Evolutionary conservation across 2,888 invertebrate species (phyloP).

Genomic region (Polydrusus tereticollis): DNA sequence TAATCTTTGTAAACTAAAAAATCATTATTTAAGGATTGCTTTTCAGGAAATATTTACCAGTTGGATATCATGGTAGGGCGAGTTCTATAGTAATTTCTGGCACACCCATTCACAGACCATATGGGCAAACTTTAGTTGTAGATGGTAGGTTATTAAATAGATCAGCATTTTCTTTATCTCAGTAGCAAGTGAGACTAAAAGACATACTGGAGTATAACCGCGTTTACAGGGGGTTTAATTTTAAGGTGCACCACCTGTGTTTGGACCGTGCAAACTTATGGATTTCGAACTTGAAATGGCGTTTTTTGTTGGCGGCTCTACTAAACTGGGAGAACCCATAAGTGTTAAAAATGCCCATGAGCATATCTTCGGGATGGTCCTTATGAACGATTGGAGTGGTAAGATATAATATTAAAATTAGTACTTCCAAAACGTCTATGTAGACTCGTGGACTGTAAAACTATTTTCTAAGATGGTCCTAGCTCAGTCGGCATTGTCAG

Average conservation of each 20-base stretch:
- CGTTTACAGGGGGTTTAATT: too few relatives aligned
- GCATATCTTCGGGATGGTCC: slow-evolving; percentile 95
- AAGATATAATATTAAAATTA: too few relatives aligned
- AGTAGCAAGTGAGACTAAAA: too few relatives aligned
- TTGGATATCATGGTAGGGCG: slow-evolving; percentile 97
- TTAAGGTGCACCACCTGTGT: slow-evolving; percentile 80
- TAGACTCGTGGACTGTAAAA: too few relatives aligned
- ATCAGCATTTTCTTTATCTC: too few relatives aligned
- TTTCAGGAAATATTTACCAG: slow-evolving; percentile 91
- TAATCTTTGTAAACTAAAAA: too few relatives aligned
- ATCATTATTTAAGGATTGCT: too few relatives aligned
- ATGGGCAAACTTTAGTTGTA: slow-evolving; percentile 90
- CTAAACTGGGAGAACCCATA: slow-evolving; percentile 85
- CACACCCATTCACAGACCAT: slow-evolving; percentile 89
- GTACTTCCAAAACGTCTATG: too few relatives aligned
- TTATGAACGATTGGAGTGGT: slow-evolving; percentile 99
- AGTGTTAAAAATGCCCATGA: slow-evolving; percentile 86
- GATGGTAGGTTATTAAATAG: slow-evolving; percentile 76
- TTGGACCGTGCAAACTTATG: slow-evolving; percentile 88
- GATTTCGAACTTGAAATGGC: slow-evolving; percentile 99
- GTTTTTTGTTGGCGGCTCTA: slow-evolving; percentile 93
- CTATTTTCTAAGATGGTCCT: too few relatives aligned
- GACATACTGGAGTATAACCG: too few relatives aligned
- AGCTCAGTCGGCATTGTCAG: too few relatives aligned
- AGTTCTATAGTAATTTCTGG: slow-evolving; percentile 96